Base-by-base conservation (phyloP, 1,140 invertebrate species). In the Gonatopus flavifemur region DNA sequence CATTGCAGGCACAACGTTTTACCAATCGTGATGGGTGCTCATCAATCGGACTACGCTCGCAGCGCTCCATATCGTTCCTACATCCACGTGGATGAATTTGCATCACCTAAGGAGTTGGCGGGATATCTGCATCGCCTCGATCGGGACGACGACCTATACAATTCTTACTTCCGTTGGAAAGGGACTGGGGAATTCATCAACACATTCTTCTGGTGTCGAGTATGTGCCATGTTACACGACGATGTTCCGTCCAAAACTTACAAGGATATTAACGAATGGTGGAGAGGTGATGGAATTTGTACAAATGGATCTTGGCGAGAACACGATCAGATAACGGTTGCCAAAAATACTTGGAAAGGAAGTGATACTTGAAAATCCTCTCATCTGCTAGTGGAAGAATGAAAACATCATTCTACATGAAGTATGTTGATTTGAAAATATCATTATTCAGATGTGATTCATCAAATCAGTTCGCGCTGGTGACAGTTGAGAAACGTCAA, bases 1-100 rank as follows among this genome's bases (percentile, higher is more conserved):
- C 19, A 55, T 74, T 74, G n/a, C 72, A 94, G 92, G 46, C 87
- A 93, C 58, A 88, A 93, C 66, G 85, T 94, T 9, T 72, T 98
- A 36, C 94, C 94, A 0, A 92, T 97, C 38, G 96, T 97, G 13
- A 97, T 98, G 93, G 96, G 96, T 1, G 95, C 93, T 1, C 84
- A 89, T 25, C 88, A 88, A 0, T 86, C 89, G 22, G 94, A 98
- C 68, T 98, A 98, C 76, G 86, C 86, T 41, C 83, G 86, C 24
- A 86, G 84, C 47, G 89, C 95, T 2, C 96, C 96, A 0, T 85
- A 90, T 57, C 86, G 93, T 59, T 95, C 93, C 0, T 91, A 85
- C 72, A 93, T 98, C 21, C 94, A 98, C 76, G 90, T 98, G 1
- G 93, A 96, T 64, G 94, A 98, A 71, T 98, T 97, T 70, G 84